Base-by-base conservation (phyloP, 2,888 invertebrate species). In the Temnothorax ravouxi region DNA sequence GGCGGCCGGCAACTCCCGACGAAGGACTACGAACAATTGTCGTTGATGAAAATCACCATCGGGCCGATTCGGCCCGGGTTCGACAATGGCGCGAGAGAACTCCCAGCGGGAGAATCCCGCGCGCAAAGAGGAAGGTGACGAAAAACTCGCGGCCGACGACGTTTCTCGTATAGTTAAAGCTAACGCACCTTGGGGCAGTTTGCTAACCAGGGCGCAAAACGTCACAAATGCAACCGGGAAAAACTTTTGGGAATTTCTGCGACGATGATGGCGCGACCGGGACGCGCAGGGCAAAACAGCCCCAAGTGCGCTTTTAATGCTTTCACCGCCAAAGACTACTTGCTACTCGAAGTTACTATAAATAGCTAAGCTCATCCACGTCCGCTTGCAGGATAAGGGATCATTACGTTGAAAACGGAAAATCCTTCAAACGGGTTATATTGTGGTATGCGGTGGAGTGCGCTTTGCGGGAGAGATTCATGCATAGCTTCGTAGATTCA, bases 21-120 rank as follows among this genome's bases (percentile, higher is more conserved):
- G 79, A 83, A 84, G 87, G 64, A 84, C 84, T 67, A 67, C 88
- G 92, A 92, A 92, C 92, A 92, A 92, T 92, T 89, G 92, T 88
- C 88, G 87, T 88, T 92, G 92, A 92, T 92, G 92, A 92, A 92
- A 92, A 92, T 92, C 92, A 92, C 91, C 83, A 29, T 29, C 86
- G 86, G 52, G 29, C 56, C 85, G 80, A 82, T 84, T 81, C 62
- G 62, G 41, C 9, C 21, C 64, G 34, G 6, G 11, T 79, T 62
- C 76, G 85, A 87, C 85, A 88, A 88, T 87, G 71, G 75, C 9
- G 15, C 56, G 64, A 25, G 56, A 13, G 80, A 76, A 88, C 38
- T 50, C 9, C 44, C 41, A 52, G 25, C 61, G 18, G 18, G 54
- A 69, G 34, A 41, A 59, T 74, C 50, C 56, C 25, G 21, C 50